Evolutionary conservation across 2,888 invertebrate genomes (phyloP).

Genomic region (Torymus aiolomorphi): DNA sequence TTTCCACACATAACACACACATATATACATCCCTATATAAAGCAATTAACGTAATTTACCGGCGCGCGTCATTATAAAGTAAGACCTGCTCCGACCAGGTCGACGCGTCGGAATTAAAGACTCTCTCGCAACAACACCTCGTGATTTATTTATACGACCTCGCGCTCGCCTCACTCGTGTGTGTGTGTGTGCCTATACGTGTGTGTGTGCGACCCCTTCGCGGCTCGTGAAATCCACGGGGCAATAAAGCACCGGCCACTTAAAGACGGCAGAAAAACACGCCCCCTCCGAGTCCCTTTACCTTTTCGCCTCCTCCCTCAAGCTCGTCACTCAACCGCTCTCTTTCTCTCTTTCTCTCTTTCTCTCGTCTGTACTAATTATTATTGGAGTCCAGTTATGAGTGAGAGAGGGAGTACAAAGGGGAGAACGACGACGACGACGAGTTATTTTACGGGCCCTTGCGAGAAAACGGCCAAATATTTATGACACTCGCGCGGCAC

Average conservation of each 20-base stretch:
- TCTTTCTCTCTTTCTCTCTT: too few relatives aligned
- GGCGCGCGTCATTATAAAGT: constrained; percentile 26
- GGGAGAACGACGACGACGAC: background rate
- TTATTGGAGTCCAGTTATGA: constrained; percentile 40
- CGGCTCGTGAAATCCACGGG: constrained; percentile 42
- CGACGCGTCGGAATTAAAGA: constrained; percentile 4
- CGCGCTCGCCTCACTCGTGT: background rate
- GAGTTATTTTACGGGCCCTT: constrained; percentile 42
- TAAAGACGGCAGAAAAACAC: constrained; percentile 52
- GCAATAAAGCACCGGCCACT: constrained; percentile 37
- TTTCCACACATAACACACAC: too few relatives aligned
- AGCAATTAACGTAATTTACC: constrained; percentile 20
- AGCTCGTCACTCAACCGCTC: constrained; percentile 54
- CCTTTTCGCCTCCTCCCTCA: constrained; percentile 39
- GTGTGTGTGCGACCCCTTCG: constrained; percentile 33
- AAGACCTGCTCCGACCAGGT: too few relatives aligned
- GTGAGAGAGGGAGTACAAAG: background rate
- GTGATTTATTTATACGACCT: constrained; percentile 4
- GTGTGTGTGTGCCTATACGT: background rate
- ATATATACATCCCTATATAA: too few relatives aligned
- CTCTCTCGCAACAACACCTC: constrained; percentile 1
- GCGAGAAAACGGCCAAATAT: constrained; percentile 29
- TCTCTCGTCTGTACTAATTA: constrained; percentile 59
- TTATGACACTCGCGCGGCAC: constrained; percentile 35
- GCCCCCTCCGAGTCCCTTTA: constrained; percentile 42